Percentiles rank a stretch among this genome's conserved stretches.
These are phyloP conservation scores for Pomatorhinus ruficollis DNA, from an alignment of 2,113 vertebrate genomes.

Conservation along the genomic window DNA sequence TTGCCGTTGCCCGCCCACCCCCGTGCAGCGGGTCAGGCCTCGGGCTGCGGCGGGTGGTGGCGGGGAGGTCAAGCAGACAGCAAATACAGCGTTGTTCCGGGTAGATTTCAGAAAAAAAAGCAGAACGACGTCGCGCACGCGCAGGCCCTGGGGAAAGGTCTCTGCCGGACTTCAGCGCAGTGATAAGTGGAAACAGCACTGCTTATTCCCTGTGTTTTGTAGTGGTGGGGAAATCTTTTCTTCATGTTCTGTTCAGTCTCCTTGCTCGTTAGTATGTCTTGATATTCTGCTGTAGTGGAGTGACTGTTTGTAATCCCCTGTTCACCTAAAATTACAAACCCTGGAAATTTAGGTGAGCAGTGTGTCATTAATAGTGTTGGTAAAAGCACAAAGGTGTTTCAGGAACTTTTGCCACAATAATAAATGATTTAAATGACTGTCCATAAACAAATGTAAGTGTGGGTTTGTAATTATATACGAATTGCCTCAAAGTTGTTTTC, in stretches of 20 bases:
- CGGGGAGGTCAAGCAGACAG: background rate
- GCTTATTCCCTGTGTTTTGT: background rate
- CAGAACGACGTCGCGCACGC: fast-evolving
- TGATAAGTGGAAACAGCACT: fast-evolving
- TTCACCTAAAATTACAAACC: background rate
- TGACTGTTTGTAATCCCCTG: fast-evolving
- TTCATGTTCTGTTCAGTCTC: background rate
- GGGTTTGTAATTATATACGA: background rate
- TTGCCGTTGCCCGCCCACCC: fast-evolving
- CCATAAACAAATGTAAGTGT: background rate
- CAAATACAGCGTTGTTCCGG: fast-evolving
- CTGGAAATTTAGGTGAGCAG: background rate
- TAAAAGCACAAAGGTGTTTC: background rate
- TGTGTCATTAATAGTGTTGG: too few species aligned
- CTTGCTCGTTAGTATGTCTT: background rate
- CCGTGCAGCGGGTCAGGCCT: background rate
- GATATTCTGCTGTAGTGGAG: background rate
- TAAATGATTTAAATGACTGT: background rate
- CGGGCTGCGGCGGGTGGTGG: background rate
- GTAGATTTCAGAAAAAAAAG: too few species aligned
- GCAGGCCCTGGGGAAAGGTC: background rate
- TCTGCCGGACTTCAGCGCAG: background rate
- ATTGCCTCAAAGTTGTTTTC: background rate
- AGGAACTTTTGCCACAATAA: background rate
- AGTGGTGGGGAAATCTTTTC: too few species aligned